Evolutionary conservation across 2,888 invertebrate species (phyloP).

Genomic region (Cantharis rustica): DNA sequence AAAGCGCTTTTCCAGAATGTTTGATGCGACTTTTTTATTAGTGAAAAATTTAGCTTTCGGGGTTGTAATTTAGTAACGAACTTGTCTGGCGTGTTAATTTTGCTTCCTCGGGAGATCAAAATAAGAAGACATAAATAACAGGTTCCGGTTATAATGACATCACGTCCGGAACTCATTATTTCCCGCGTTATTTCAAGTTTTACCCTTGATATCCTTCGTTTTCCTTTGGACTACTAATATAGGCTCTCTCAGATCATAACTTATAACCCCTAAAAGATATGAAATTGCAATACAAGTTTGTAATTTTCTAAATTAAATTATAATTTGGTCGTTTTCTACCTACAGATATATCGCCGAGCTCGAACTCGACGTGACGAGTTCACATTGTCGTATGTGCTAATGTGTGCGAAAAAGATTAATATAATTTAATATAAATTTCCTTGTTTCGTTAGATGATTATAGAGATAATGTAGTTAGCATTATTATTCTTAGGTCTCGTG

Average conservation of each 20-base stretch:
- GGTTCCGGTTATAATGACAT: constrained; percentile 59
- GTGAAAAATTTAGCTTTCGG: constrained; percentile 50
- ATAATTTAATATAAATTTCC: background rate
- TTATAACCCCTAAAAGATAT: constrained; percentile 15
- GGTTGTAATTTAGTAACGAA: constrained; percentile 45
- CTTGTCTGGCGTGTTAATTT: constrained; percentile 52
- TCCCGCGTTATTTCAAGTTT: constrained; percentile 57
- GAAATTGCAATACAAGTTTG: constrained; percentile 16
- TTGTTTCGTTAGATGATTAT: constrained; percentile 18
- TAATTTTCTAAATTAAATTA: constrained; percentile 17
- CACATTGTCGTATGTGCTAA: background rate
- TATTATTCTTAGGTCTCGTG: constrained; percentile 33
- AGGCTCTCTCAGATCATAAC: constrained; percentile 19
- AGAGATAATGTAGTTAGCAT: constrained; percentile 15
- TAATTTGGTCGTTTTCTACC: background rate
- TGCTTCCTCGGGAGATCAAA: constrained; percentile 53
- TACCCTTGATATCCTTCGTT: constrained; percentile 54
- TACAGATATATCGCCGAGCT: background rate
- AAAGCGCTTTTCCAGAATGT: background rate
- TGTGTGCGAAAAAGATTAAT: background rate
- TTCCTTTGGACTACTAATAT: constrained; percentile 53
- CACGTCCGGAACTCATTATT: constrained; percentile 60
- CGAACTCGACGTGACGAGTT: background rate
- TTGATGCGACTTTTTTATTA: constrained; percentile 10
- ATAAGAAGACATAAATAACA: constrained; percentile 58